phyloP scores from a whole-genome alignment of 2,113 vertebrate species.

The Microtus ochrogaster region DNA sequence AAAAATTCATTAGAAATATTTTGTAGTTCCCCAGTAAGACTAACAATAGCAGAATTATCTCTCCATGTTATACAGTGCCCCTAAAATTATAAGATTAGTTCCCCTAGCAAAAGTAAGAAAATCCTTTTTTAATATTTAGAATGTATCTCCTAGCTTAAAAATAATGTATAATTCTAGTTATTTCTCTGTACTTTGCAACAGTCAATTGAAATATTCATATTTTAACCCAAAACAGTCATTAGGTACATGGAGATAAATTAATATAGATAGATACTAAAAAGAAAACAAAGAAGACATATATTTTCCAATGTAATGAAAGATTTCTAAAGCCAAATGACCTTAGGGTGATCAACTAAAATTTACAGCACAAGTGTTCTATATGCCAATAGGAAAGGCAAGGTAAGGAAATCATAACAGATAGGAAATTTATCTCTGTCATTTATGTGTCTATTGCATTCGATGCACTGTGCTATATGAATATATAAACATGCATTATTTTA shows the following conservation, averaged over 20 bases:
- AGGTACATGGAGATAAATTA: background rate
- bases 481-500: background rate
- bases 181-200: background rate
- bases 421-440: slow-evolving; percentile 11
- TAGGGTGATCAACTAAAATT: background rate
- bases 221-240: background rate
- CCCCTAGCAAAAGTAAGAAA: background rate
- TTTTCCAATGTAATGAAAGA: slow-evolving; percentile 1
- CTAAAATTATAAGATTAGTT: slow-evolving; percentile 53
- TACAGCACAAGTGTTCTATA: background rate
- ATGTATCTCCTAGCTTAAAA: slow-evolving; percentile 31
- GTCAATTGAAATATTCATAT: slow-evolving; percentile 19
- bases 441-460: background rate
- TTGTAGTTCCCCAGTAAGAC: slow-evolving; percentile 28
- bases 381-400: background rate
- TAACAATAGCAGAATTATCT: slow-evolving; percentile 38
- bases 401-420: background rate
- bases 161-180: background rate
- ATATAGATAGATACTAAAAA: background rate
- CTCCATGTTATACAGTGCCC: slow-evolving; percentile 19
- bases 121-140: slow-evolving; percentile 52
- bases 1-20: slow-evolving; percentile 64
- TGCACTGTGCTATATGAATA: background rate
- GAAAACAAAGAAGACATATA: background rate
- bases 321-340: background rate